Evolutionary conservation across 1,140 invertebrate genomes (phyloP), one percentile per base, ranked within the genome.

Genomic region (Agraylea sexmaculata): DNA sequence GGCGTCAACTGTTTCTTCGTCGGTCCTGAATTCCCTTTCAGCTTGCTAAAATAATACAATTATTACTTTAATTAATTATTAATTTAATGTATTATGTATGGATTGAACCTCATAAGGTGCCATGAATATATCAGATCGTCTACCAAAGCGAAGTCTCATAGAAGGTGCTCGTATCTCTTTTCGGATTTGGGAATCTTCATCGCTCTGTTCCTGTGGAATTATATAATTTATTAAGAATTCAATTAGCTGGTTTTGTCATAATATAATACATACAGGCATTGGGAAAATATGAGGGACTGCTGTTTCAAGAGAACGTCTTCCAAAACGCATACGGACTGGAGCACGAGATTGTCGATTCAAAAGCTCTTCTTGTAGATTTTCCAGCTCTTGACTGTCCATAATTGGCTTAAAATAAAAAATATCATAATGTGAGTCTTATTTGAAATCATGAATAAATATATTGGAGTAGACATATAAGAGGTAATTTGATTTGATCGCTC

Each of bases 91-190:
- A 34, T 34, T 11, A 8, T 4, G 17, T 13, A 28, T 29, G 16
- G 23, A 8, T 27, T 27, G 23, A 27, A 66, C 65, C 57, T 68
- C 65, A 37, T 57, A 63, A 17, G 64, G 62, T 53, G 70, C 56
- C 48, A 72, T 52, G 36, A 61, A 67, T 46, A 74, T 72, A 55
- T 77, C 74, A 19, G 71, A 70, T 29, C 75, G 66, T 22, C 73
- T 63, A 15, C 75, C 75, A 49, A 77, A 78, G 12, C 75, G 64
- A 13, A 78, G 64, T 31, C 75, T 60, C 55, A 77, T 64, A 0
- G 74, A 74, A 1, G 75, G 74, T 18, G 72, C 70, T 39, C 75
- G 59, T 10, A 72, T 69, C 0, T 66, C 64, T 50, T 71, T 71
- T 38, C 40, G 42, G n/a, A 23, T 17, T 11, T 20, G 2, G 17